Percentiles rank a stretch among this genome's conserved stretches.
Evolutionary conservation across 2,797 vertebrate species (phyloP).

Genomic region (Pipistrellus nathusii): DNA sequence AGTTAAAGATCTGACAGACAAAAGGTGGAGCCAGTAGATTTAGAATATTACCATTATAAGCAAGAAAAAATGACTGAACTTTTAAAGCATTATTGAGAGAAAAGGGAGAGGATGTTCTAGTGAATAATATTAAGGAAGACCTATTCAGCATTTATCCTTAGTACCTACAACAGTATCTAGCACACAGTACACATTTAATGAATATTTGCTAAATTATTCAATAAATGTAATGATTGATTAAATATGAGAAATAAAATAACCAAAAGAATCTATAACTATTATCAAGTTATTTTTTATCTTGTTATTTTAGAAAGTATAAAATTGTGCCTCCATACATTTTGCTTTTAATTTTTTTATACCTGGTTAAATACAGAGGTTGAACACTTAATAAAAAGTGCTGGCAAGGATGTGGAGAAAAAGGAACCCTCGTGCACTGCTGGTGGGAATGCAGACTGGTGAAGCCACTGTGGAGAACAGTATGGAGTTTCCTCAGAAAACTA

Average conservation of each 20-base stretch:
- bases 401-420: too few species aligned
- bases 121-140: not conserved
- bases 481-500: too few species aligned
- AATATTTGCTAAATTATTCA: constrained; percentile 30
- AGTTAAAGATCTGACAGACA: not conserved
- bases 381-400: not conserved
- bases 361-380: constrained; percentile 3
- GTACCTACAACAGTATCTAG: not conserved
- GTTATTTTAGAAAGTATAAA: not conserved
- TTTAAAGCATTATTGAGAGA: not conserved
- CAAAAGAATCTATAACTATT: not conserved
- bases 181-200: not conserved
- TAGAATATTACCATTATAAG: not conserved
- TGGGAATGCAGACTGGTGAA: too few species aligned
- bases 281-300: not conserved
- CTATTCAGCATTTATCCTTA: not conserved
- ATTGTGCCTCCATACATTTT: not conserved
- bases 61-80: not conserved
- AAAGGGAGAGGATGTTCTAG: not conserved
- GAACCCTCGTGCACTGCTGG: too few species aligned
- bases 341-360: constrained; percentile 11
- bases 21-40: not conserved
- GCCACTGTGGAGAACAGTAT: too few species aligned
- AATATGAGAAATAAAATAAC: not conserved
- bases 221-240: constrained; percentile 11